Percentiles rank a stretch among this genome's conserved stretches.
Conservation (phyloP, 2,888 invertebrate genomes). For the Alcis repandata region DNA sequence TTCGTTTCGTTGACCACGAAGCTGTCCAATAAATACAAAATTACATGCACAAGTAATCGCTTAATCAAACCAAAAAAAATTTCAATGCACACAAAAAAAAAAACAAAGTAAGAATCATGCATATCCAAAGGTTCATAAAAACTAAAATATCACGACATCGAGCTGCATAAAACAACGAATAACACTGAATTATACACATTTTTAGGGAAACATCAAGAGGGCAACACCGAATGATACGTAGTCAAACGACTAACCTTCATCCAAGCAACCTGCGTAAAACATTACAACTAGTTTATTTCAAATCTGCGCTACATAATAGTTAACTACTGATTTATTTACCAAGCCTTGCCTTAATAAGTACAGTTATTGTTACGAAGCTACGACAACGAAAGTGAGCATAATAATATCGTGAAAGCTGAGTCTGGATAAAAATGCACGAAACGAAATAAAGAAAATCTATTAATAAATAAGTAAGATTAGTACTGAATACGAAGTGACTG, state of each 20-base stretch:
- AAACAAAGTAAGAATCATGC: slow-evolving; percentile 23
- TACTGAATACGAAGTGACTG: not conserved
- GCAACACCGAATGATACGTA: slow-evolving; percentile 64
- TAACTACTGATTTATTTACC: not conserved
- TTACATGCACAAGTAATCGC: slow-evolving; percentile 7
- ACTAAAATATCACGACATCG: slow-evolving; percentile 28
- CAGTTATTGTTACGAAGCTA: not conserved
- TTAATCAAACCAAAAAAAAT: slow-evolving; percentile 15
- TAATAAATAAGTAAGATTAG: not conserved
- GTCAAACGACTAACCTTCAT: slow-evolving; percentile 86
- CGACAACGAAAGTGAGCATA: not conserved
- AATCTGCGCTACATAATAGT: slow-evolving; percentile 35
- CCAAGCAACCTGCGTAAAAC: slow-evolving; percentile 87
- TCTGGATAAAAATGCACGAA: not conserved
- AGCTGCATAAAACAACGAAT: slow-evolving; percentile 15
- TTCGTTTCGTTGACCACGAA: too few species aligned
- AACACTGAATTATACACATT: slow-evolving; percentile 54
- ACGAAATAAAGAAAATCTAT: not conserved
- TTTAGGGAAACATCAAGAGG: slow-evolving; percentile 49
- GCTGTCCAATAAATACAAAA: not conserved
- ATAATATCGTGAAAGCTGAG: not conserved
- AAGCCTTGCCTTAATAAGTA: not conserved
- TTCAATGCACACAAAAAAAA: slow-evolving; percentile 16
- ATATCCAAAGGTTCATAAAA: slow-evolving; percentile 14
- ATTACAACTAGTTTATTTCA: slow-evolving; percentile 60